Evolutionary conservation across 2,888 invertebrate species (phyloP).

Genomic region (Adela reaumurella): DNA sequence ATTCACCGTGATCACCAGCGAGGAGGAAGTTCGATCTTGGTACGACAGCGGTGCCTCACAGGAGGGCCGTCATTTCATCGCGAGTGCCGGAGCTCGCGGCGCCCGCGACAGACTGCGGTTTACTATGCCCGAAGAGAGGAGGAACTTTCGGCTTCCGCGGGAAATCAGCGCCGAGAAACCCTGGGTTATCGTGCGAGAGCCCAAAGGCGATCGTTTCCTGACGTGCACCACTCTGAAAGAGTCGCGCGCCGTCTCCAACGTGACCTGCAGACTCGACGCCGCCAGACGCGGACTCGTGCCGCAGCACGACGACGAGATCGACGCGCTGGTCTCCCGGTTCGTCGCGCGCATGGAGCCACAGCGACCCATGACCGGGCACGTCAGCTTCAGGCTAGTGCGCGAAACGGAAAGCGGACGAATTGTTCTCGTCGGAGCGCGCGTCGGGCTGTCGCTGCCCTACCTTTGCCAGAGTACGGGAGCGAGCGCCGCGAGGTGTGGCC

Average conservation of each 20-base stretch:
- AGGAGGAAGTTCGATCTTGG: conserved; percentile 64
- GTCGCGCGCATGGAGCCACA: conserved; percentile 62
- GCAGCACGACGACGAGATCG: conserved; percentile 63
- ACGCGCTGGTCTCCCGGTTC: conserved; percentile 70
- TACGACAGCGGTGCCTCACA: conserved; percentile 64
- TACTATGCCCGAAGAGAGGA: conserved; percentile 61
- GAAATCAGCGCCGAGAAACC: conserved; percentile 72
- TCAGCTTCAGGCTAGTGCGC: conserved; percentile 72
- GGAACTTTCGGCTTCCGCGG: conserved; percentile 63
- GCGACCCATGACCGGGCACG: conserved; percentile 70
- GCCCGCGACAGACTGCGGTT: conserved; percentile 69
- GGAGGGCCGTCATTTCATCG: conserved; percentile 64
- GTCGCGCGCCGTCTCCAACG: conserved; percentile 74
- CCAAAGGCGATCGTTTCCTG: conserved; percentile 71
- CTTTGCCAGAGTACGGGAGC: conserved; percentile 66
- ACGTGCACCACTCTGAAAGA: conserved; percentile 82
- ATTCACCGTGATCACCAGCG: conserved; percentile 63
- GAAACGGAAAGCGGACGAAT: conserved; percentile 57
- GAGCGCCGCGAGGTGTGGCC: conserved; percentile 53
- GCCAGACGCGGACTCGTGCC: conserved; percentile 66
- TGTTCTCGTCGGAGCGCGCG: conserved; percentile 58
- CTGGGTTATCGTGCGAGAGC: conserved; percentile 76
- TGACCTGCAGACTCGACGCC: conserved; percentile 70
- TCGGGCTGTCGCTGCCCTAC: conserved; percentile 78
- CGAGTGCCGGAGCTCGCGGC: conserved; percentile 72